Evolutionary conservation across 1,140 invertebrate species (phyloP).

Genomic region (Brachionus rotundiformis): DNA sequence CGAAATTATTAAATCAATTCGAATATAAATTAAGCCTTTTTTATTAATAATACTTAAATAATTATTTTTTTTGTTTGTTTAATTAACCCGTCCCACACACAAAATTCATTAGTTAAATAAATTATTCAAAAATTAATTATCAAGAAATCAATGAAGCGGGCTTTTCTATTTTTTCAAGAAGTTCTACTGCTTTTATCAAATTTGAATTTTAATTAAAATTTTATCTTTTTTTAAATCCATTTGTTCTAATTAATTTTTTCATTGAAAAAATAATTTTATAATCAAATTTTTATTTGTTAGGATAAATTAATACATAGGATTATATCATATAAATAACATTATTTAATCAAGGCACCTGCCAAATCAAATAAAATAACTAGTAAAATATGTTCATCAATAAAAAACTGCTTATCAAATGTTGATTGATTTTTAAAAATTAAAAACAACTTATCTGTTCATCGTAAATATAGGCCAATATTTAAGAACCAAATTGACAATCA

Average conservation of each 20-base stretch:
- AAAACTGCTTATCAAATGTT: not conserved
- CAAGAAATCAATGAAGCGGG: not conserved
- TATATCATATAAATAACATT: no score
- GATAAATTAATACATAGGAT: not conserved
- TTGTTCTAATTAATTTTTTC: no score
- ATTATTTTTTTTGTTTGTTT: not conserved
- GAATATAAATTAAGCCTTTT: not conserved
- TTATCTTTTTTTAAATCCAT: not conserved
- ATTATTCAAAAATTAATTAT: not conserved
- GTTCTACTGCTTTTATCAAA: not conserved
- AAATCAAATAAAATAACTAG: not conserved
- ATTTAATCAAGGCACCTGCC: not conserved
- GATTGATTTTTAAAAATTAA: not conserved
- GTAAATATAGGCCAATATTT: not conserved
- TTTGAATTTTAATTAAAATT: not conserved
- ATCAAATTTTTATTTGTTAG: not conserved
- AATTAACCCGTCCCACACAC: not conserved
- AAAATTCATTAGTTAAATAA: not conserved
- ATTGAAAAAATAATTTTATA: no score
- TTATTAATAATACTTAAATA: not conserved
- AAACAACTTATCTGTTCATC: not conserved
- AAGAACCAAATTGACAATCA: not conserved
- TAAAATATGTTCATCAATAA: not conserved
- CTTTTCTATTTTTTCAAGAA: not conserved
- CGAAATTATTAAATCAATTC: not conserved